Percentiles rank a stretch among this genome's conserved stretches.
These are phyloP conservation scores for Bombus fervidus DNA, from an alignment of 1,140 invertebrate genomes.

Conservation along the genomic window DNA sequence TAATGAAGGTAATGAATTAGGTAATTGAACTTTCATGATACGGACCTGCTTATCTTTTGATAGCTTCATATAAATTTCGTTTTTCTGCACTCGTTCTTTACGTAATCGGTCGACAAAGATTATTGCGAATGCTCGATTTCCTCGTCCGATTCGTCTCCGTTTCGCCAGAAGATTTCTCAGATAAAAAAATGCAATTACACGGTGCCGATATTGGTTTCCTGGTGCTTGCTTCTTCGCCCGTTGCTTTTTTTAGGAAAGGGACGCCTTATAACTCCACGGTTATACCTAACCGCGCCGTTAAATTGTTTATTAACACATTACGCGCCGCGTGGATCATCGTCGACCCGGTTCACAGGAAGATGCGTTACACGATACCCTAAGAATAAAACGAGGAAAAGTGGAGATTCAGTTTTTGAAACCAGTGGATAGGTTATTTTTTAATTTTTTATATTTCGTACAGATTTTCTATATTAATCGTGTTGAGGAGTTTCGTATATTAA, in stretches of 20 bases:
- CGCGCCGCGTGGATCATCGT: neutral
- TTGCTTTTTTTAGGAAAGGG: neutral
- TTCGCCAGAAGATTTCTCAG: slow-evolving; percentile 18
- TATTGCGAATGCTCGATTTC: slow-evolving; percentile 25
- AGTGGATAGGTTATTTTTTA: no score
- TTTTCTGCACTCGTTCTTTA: neutral
- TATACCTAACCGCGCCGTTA: neutral
- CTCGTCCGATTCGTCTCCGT: slow-evolving; percentile 20
- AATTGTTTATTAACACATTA: slow-evolving; percentile 36
- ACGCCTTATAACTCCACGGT: slow-evolving; percentile 15
- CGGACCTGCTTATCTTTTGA: neutral
- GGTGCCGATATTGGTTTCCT: slow-evolving; percentile 27
- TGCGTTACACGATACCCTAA: neutral
- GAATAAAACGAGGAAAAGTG: neutral
- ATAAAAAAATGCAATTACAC: slow-evolving; percentile 36
- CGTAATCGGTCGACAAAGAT: neutral
- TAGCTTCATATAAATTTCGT: neutral
- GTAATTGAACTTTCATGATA: no score
- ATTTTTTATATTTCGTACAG: no score
- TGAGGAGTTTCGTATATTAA: no score
- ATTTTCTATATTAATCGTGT: no score
- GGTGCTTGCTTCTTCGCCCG: neutral
- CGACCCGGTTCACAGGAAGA: neutral
- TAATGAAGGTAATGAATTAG: no score
- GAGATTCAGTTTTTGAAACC: no score